Base-by-base conservation (phyloP, 1,140 invertebrate species). In the Magallana gigas region DNA sequence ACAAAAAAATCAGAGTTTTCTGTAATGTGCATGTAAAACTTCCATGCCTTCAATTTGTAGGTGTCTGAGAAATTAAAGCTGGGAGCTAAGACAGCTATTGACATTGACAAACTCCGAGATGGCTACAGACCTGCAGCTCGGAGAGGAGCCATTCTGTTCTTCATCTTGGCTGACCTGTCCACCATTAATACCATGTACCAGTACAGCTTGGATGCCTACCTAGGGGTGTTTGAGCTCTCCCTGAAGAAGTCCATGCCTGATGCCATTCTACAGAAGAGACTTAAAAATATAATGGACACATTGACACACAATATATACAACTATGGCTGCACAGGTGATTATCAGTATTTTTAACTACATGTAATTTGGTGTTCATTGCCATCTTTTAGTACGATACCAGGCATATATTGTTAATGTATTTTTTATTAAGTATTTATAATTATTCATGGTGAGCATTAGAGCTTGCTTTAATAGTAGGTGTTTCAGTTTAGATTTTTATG, bases 141-240 rank as follows among this genome's bases (percentile, higher is more conserved):
- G 90, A 95, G 97, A 85, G 98, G 98, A 14, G 97, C 98, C 11
- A 97, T 98, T 84, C 94, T 98, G 29, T 98, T 98, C 94, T 98
- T 98, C 93, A 97, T 98, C 4, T 94, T 99, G 9, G 96, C 97
- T 0, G 97, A 98, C 92, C 97, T 98, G 97, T 96, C 97, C 0
- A 95, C 96, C 0, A 97, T 99, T 0, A 98, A 98, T 93, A 95
- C 96, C 12, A 98, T 98, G 97, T 99, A 99, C 93, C 98, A 98
- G 91, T 98, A 98, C 94, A 98, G 98, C 0, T 94, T 99, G 36
- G 96, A 95, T 11, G 92, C 94, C 6, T 95, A 95, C 86, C 92
- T 95, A 9, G 93, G 97, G 85, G 97, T 98, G 0, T 98, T 98
- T 92, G 95, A 96, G 16, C 97, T 96, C 91, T 97, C 97, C 0